phyloP scores from a whole-genome alignment of 2,888 invertebrate species.

The Agelastica alni region DNA sequence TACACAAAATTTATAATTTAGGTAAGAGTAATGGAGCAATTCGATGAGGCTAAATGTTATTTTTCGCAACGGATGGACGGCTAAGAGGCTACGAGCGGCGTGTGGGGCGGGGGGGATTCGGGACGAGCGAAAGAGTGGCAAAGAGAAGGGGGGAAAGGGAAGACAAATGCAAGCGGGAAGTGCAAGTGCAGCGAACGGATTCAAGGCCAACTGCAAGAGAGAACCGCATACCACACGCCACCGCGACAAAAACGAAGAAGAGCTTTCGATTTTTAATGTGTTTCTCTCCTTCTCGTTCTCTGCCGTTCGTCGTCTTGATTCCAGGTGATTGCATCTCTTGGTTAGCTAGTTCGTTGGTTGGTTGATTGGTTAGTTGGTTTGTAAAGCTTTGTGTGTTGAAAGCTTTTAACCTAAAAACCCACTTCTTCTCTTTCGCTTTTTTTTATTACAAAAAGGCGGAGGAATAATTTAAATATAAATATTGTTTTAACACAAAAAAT shows the following conservation, averaged over 20 bases:
- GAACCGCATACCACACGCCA: slow-evolving; percentile 35
- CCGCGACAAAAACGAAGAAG: slow-evolving; percentile 12
- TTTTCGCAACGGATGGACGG: slow-evolving; percentile 5
- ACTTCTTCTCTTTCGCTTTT: slow-evolving; percentile 35
- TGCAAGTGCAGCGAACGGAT: slow-evolving; percentile 59
- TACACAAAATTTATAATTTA: background rate
- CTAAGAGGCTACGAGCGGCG: background rate
- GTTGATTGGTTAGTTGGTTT: slow-evolving; percentile 2
- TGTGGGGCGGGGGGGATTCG: slow-evolving; percentile 5
- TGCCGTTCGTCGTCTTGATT: slow-evolving; percentile 19
- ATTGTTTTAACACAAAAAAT: no score
- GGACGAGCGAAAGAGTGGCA: slow-evolving; percentile 25
- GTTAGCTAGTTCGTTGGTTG: slow-evolving; percentile 8
- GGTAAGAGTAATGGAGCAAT: background rate
- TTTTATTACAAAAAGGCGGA: no score
- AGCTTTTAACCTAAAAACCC: slow-evolving; percentile 52
- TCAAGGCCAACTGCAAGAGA: slow-evolving; percentile 50
- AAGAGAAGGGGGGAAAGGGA: slow-evolving; percentile 33
- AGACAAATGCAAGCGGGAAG: slow-evolving; percentile 50
- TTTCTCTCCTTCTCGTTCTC: slow-evolving; percentile 10
- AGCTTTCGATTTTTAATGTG: slow-evolving; percentile 7
- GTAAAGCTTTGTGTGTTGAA: slow-evolving; percentile 45
- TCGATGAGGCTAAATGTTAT: slow-evolving; percentile 2
- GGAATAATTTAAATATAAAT: no score
- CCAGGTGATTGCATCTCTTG: slow-evolving; percentile 19